A percentile compares a stretch with the other conserved stretches of the same genome.
Evolutionary conservation across 1,140 invertebrate genomes (phyloP).

Genomic region (Euura saliciscinereae): DNA sequence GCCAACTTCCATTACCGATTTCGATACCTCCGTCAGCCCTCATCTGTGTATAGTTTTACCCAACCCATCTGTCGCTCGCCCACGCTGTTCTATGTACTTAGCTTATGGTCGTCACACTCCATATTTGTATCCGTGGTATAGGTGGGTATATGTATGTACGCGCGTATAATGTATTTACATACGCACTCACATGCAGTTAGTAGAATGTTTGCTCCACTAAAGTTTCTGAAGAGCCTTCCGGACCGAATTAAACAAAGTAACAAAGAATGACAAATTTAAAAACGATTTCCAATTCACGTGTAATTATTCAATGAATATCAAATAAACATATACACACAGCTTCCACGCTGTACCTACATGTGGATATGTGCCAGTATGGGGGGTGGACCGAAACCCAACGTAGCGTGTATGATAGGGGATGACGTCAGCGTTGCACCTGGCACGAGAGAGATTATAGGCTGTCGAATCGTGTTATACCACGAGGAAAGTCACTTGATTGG

Average conservation of each 20-base stretch:
- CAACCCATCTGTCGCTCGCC: neutral
- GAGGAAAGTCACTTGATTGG: neutral
- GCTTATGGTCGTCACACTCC: neutral
- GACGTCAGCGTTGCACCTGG: conserved; percentile 2
- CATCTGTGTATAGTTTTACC: neutral
- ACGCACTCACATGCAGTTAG: neutral
- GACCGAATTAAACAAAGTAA: no score
- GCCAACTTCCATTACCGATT: conserved; percentile 4
- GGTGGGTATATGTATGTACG: neutral
- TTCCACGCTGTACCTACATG: no score
- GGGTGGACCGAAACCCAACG: neutral
- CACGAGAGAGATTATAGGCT: neutral
- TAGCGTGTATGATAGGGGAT: neutral
- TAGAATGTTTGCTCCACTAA: neutral
- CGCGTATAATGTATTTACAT: neutral
- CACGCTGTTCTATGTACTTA: neutral
- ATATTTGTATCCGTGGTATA: neutral
- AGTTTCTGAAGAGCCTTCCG: no score
- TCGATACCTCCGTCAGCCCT: neutral
- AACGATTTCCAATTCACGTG: no score
- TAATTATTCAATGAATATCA: no score
- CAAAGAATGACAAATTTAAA: no score
- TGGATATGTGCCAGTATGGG: neutral
- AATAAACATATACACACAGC: no score
- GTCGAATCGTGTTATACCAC: neutral